Evolutionary conservation across 2,888 invertebrate species (phyloP), one percentile per base, ranked within the genome.

Genomic region (Agrilus mali): DNA sequence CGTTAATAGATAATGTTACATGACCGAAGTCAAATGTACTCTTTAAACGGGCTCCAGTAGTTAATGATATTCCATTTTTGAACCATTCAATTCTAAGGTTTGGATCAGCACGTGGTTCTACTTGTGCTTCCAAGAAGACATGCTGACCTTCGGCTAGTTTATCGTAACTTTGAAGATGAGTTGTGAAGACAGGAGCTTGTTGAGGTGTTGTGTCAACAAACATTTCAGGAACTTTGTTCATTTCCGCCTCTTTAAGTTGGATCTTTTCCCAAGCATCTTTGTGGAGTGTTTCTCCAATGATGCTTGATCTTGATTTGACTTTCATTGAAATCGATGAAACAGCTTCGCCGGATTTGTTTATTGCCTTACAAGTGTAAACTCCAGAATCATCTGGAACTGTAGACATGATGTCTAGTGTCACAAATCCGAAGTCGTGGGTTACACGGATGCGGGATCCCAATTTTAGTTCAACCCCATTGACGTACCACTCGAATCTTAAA

Each of bases 11-110:
- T 22, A 95, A 68, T 0, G 93, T 89, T 0, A 97, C 96, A 47
- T 94, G 76, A 38, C 97, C 97, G 67, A 98, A 97, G 64, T 98
- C 97, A 60, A 96, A 92, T 20, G 92, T 88, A 54, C 93, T 93
- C 60, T 89, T 84, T 49, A 95, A 76, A 53, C 96, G 78, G 32
- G 94, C 85, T 52, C 89, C 90, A 46, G 87, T 88, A 46, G 86
- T 86, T 14, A 92, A 71, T 1, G 86, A 75, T 37, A 86, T 68
- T n/a, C 90, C 88, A 61, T 92, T 93, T 61, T 90, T 90, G 66
- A 86, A 92, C 92, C 92, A 93, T 65, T 92, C 92, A 43, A 89
- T 81, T 46, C 82, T 76, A 33, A 92, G 71, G 59, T 90, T 85
- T 1, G 90, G 87, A 71, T 92, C 92, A 6, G 86, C 83, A 53